A percentile compares a stretch with the other conserved stretches of the same genome.
Conservation (phyloP, 2,888 invertebrate genomes). For the Mythimna pallens region DNA sequence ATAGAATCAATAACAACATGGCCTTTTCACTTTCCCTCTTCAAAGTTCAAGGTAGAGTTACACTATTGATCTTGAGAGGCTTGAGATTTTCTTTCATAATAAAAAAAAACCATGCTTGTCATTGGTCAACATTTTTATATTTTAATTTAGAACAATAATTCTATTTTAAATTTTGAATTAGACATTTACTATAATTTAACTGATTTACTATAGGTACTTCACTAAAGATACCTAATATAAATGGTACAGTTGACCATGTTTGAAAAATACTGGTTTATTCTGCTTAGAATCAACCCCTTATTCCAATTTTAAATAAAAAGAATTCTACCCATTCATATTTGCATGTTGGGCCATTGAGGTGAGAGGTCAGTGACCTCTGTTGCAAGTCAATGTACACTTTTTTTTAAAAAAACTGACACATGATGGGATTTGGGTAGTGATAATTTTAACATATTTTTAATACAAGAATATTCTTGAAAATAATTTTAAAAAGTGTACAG, state of each 20-base stretch:
- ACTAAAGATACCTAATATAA: background rate
- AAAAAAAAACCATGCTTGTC: conserved; percentile 19
- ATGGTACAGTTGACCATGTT: background rate
- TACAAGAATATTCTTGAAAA: conserved; percentile 2
- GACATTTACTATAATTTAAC: background rate
- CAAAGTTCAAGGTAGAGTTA: conserved; percentile 53
- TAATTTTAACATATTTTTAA: conserved; percentile 8
- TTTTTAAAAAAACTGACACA: conserved; percentile 26
- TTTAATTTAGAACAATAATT: background rate
- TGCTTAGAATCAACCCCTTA: conserved; percentile 20
- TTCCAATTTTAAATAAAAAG: conserved; percentile 20
- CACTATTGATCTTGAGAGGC: conserved; percentile 30
- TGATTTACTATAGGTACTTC: background rate
- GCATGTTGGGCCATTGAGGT: conserved; percentile 49
- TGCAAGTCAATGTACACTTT: conserved; percentile 53
- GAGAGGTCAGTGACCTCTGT: conserved; percentile 59
- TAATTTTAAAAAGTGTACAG: no score
- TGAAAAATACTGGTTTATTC: conserved; percentile 14
- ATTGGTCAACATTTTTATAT: background rate
- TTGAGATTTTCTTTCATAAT: background rate
- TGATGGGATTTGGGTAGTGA: conserved; percentile 18
- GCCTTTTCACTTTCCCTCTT: conserved; percentile 54
- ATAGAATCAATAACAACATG: conserved; percentile 48
- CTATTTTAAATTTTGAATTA: background rate
- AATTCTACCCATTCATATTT: conserved; percentile 45